phyloP scores from a whole-genome alignment of 2,797 vertebrate species.

The Crocodylus rhombifer region DNA sequence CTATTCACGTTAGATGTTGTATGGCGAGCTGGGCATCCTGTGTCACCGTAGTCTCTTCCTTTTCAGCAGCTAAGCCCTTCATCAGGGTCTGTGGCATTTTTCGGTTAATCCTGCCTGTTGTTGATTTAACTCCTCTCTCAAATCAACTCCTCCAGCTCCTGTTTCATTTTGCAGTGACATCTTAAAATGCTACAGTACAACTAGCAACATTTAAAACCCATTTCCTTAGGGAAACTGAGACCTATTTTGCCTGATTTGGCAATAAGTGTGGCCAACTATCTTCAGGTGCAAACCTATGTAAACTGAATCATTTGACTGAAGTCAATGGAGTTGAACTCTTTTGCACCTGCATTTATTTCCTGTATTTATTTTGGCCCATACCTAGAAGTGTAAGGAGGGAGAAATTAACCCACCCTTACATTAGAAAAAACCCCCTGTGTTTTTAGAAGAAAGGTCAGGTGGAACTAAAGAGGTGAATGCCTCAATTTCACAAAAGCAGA shows the following conservation, averaged over 20 bases:
- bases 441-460: background rate
- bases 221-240: background rate
- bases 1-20: background rate
- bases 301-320: background rate
- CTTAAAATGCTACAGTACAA: background rate
- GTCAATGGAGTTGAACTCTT: background rate
- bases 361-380: background rate
- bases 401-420: background rate
- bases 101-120: background rate
- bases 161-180: background rate
- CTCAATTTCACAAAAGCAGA: background rate
- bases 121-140: background rate
- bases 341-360: background rate
- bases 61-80: background rate
- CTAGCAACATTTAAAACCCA: background rate
- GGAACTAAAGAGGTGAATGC: background rate
- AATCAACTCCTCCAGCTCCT: background rate
- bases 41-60: background rate
- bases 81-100: background rate
- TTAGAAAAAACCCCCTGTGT: background rate
- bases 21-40: background rate
- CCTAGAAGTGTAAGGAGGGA: background rate
- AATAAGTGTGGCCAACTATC: background rate
- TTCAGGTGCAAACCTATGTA: background rate
- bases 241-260: background rate